A percentile compares a stretch with the other conserved stretches of the same genome.
Conservation (phyloP, 2,113 vertebrate species). For the Nanger granti region DNA sequence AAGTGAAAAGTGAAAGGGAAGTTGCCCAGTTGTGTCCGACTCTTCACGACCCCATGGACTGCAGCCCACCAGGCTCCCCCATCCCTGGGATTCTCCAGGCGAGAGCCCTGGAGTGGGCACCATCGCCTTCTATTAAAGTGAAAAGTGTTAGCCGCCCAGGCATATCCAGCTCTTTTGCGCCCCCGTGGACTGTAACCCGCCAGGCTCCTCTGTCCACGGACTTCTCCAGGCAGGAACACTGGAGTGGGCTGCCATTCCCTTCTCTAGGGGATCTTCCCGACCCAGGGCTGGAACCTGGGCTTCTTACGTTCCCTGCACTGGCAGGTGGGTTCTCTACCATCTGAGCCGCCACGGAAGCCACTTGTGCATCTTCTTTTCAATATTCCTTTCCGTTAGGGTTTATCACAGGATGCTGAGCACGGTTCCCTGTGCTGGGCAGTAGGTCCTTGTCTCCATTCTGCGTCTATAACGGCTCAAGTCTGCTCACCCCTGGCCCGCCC, state of each 20-base stretch:
- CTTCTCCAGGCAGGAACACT: not conserved
- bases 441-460: too few relatives aligned
- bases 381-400: not conserved
- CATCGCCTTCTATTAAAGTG: not conserved
- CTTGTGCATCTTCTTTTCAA: fast-evolving
- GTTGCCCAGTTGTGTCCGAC: too few relatives aligned
- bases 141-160: fast-evolving
- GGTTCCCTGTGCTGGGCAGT: fast-evolving
- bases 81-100: too few relatives aligned
- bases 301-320: fast-evolving
- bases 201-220: not conserved
- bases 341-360: fast-evolving
- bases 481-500: fast-evolving
- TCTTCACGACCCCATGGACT: too few relatives aligned
- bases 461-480: fast-evolving
- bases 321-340: not conserved
- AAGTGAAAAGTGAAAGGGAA: too few relatives aligned
- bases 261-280: not conserved
- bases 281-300: not conserved
- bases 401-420: fast-evolving
- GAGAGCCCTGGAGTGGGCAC: too few relatives aligned
- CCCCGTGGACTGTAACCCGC: not conserved
- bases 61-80: too few relatives aligned
- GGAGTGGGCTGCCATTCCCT: not conserved
- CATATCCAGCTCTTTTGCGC: fast-evolving